Conservation (phyloP, 53 echinoderm and acorn worm species). For the Glandiceps talaboti region DNA sequence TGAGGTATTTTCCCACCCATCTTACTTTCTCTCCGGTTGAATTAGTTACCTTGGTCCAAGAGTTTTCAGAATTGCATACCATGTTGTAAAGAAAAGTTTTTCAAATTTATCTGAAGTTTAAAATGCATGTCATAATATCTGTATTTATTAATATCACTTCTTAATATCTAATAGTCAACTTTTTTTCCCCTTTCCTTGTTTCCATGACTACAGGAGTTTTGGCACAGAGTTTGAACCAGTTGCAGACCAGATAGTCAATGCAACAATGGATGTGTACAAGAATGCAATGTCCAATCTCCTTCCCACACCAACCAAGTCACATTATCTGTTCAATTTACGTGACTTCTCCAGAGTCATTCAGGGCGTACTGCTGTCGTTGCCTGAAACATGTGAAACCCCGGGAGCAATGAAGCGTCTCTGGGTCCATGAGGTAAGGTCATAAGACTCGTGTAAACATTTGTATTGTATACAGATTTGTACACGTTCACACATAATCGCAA, state of each 20-base stretch:
- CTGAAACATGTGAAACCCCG: slow-evolving; percentile 78
- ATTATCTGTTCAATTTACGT: slow-evolving; percentile 89
- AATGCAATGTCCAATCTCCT: slow-evolving; percentile 82
- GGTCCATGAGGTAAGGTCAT: slow-evolving; percentile 78
- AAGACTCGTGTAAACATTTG: too few species aligned
- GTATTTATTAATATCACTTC: neutral
- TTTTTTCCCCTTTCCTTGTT: too few species aligned
- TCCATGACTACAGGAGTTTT: slow-evolving; percentile 63
- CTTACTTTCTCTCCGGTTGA: too few species aligned
- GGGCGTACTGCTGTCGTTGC: slow-evolving; percentile 76
- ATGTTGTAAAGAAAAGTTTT: too few species aligned
- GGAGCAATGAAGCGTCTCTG: slow-evolving; percentile 84
- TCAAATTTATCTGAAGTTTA: too few species aligned
- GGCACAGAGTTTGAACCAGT: slow-evolving; percentile 77
- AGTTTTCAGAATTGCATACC: too few species aligned
- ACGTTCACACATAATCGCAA: too few species aligned
- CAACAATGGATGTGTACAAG: slow-evolving; percentile 79
- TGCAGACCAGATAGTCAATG: slow-evolving; percentile 51
- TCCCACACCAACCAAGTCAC: slow-evolving; percentile 95
- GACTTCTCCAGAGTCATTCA: slow-evolving; percentile 95
- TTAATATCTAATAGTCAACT: neutral
- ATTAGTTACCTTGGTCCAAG: too few species aligned
- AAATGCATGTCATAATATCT: too few species aligned
- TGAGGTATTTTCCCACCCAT: too few species aligned
- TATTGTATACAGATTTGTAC: too few species aligned